Conservation (phyloP, 2,797 vertebrate species). For the Tiaroga cobitis region DNA sequence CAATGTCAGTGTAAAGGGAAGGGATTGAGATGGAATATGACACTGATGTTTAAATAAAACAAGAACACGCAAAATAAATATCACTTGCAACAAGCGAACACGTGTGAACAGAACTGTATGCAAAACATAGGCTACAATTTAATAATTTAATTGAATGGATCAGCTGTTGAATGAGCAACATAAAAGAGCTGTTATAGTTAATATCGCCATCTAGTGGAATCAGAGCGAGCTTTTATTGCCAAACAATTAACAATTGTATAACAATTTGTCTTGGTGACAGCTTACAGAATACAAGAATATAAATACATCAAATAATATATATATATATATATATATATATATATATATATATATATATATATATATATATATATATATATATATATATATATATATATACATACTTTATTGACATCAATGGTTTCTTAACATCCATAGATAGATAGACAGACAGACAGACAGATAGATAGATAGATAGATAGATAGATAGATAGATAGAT, state of each 20-base stretch:
- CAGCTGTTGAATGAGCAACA: neutral
- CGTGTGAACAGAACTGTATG: neutral
- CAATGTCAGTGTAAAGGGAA: neutral
- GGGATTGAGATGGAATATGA: neutral
- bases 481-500: neutral
- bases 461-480: neutral
- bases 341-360: too few species aligned
- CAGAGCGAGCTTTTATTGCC: neutral
- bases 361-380: too few species aligned
- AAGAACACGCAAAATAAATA: neutral
- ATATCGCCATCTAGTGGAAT: slow-evolving; percentile 6
- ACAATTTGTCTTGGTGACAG: neutral
- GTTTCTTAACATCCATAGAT: neutral
- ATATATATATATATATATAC: too few species aligned
- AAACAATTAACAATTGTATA: too few species aligned
- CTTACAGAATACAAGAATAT: neutral
- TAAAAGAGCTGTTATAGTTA: neutral
- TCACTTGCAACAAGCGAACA: neutral
- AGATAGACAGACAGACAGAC: neutral
- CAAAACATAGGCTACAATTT: neutral
- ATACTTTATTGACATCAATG: too few species aligned
- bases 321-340: too few species aligned
- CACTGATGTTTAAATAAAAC: neutral
- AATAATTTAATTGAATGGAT: neutral
- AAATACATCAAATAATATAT: too few species aligned